Base-by-base conservation (phyloP, 2,888 invertebrate genomes). In the Lepidonotus clava region DNA sequence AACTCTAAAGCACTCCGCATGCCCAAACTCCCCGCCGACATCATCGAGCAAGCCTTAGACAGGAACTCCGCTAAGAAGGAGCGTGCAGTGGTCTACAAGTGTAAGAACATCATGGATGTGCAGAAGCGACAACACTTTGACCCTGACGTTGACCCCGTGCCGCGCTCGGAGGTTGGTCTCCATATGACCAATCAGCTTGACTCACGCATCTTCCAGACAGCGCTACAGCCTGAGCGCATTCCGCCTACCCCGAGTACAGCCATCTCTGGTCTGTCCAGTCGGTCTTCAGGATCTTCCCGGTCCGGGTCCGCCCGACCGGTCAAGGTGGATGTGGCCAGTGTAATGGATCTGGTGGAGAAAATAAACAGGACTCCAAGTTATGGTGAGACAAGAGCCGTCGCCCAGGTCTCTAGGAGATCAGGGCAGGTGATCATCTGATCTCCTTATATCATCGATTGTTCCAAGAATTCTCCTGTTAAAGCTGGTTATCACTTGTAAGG, bases 31-130 rank as follows among this genome's bases (percentile, higher is more conserved):
- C 92, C 93, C 5, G 85, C 88, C 38, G 92, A 93, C 38, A 89
- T 91, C 0, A 90, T 92, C 21, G 88, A 91, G 32, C 89, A 88
- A 71, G 90, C 87, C 5, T 80, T 92, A 84, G 87, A 86, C 88
- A 77, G 61, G 41, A 51, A 85, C 18, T 28, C 61, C 18, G n/a
- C 61, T 21, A 40, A 56, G n/a, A 80, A 67, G 32, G 86, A 88
- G n/a, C 87, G 93, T 38, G 92, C 92, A 4, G 89, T 93, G 34
- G 83, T 93, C 71, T 93, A 92, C 85, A 93, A 93, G 89, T 90
- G 92, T 2, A 90, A 90, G 85, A 92, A 92, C 86, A 92, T 94
- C 41, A 86, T 88, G 51, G 94, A 94, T 88, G 90, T 93, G 5
- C 91, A 91, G 83, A 91, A 90, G 28, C 92, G 92, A 89, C 91